Base-by-base conservation (phyloP, 2,113 vertebrate genomes). In the Terrapene triunguis region DNA sequence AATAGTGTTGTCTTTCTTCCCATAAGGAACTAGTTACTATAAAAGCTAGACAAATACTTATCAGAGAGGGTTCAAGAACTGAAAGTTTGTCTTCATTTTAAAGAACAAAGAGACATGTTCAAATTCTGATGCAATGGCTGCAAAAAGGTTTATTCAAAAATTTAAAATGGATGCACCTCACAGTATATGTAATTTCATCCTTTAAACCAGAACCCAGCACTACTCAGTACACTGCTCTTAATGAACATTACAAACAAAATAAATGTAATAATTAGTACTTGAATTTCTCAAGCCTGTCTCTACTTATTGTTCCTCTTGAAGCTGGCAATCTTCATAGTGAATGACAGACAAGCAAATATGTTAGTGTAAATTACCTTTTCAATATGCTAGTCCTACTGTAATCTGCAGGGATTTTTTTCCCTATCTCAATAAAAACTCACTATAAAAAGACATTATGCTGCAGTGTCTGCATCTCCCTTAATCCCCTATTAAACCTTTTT, bases 381-480 rank as follows among this genome's bases (percentile, higher is more conserved):
- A 94, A 95, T 95, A 94, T 95, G 96, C 93, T 93, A 94, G 82
- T 90, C 92, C 95, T 72, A 84, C 83, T 86, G 94, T 91, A 95
- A 94, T 88, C 89, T 94, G 92, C 93, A 95, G 94, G 90, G 95
- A 95, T 92, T 96, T 96, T 96, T 96, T 96, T 50, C 89, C 95
- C 95, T 96, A 93, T 88, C 0, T 50, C 91, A 79, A 84, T 82
- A 94, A 92, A 96, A 96, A 84, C 94, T 89, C 86, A 80, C 96
- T 97, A 96, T 98, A 96, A 97, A 97, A 97, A 97, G 88, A 57
- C 47, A 78, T 90, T 16, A 59, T 84, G 93, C 92, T 90, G 94
- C 82, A 82, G 88, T 1, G 19, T 95, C 94, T 92, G 88, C 89
- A 97, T 91, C 92, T 94, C 97, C 88, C 94, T 96, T 96, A 96